Evolutionary conservation across 2,888 invertebrate genomes (phyloP).

Genomic region (Priocnemis perturbator): DNA sequence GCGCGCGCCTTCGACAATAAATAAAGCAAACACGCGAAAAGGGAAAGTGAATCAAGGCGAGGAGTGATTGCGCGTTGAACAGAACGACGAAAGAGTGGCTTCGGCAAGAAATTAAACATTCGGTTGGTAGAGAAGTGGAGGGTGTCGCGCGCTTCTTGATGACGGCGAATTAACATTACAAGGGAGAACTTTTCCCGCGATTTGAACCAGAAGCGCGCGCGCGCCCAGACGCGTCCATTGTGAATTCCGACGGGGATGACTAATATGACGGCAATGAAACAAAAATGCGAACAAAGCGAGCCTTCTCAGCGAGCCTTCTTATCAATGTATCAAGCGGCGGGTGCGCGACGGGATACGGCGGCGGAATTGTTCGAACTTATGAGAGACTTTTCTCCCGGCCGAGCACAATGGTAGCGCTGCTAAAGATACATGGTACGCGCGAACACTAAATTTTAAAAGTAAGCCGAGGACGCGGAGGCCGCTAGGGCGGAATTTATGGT

Average conservation of each 20-base stretch:
- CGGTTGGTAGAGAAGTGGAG: no score
- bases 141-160: no score
- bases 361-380: slow-evolving; percentile 49
- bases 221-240: background rate
- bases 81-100: no score
- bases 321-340: slow-evolving; percentile 46
- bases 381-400: slow-evolving; percentile 37
- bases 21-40: no score
- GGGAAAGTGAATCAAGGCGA: no score
- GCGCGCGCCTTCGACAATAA: no score
- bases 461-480: slow-evolving; percentile 10
- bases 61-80: no score
- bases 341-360: slow-evolving; percentile 14
- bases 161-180: background rate
- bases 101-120: no score
- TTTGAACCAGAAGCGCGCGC: no score
- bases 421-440: slow-evolving; percentile 12
- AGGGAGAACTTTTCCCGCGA: background rate
- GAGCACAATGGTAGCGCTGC: slow-evolving; percentile 35
- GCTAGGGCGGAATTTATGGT: slow-evolving; percentile 14
- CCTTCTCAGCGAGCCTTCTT: slow-evolving; percentile 36
- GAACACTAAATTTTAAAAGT: slow-evolving; percentile 22
- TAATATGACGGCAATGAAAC: slow-evolving; percentile 1
- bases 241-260: background rate
- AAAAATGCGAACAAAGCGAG: slow-evolving; percentile 3